Conservation (phyloP, 2,888 invertebrate genomes). For the Cosmorhoe ocellata region DNA sequence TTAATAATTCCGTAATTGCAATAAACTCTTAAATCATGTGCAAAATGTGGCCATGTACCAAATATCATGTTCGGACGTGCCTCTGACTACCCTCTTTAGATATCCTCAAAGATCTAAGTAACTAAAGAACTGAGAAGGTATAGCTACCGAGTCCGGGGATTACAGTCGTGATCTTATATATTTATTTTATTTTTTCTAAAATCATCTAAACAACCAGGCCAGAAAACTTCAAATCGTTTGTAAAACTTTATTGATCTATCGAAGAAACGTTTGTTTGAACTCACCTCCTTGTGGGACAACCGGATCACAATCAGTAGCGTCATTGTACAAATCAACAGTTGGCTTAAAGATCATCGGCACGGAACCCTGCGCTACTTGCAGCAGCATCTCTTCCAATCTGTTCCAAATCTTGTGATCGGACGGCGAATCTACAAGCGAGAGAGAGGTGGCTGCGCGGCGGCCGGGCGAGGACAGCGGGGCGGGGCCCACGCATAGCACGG, state of each 20-base stretch:
- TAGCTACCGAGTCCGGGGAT: too few species aligned
- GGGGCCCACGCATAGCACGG: constrained; percentile 86
- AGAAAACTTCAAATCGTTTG: too few species aligned
- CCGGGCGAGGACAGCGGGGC: constrained; percentile 80
- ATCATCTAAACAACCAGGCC: too few species aligned
- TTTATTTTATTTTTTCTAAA: too few species aligned
- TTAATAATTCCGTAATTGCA: not conserved
- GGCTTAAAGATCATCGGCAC: constrained; percentile 91
- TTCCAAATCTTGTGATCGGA: constrained; percentile 80
- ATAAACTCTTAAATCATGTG: too few species aligned
- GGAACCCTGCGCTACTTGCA: constrained; percentile 86
- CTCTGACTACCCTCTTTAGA: too few species aligned
- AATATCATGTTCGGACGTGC: too few species aligned
- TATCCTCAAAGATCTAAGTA: too few species aligned
- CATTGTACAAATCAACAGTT: constrained; percentile 87
- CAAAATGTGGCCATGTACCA: too few species aligned
- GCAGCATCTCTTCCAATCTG: constrained; percentile 89
- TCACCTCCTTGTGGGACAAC: constrained; percentile 88
- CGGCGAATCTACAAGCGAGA: constrained; percentile 59
- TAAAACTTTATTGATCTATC: too few species aligned
- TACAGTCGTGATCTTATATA: too few species aligned
- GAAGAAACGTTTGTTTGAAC: constrained; percentile 17
- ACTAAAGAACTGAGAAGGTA: too few species aligned
- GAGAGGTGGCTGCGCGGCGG: constrained; percentile 79
- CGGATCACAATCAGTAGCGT: constrained; percentile 86